A percentile compares a stretch with the other conserved stretches of the same genome.
These are phyloP conservation scores for Garra rufa DNA, from an alignment of 2,113 vertebrate genomes.

Conservation along the genomic window DNA sequence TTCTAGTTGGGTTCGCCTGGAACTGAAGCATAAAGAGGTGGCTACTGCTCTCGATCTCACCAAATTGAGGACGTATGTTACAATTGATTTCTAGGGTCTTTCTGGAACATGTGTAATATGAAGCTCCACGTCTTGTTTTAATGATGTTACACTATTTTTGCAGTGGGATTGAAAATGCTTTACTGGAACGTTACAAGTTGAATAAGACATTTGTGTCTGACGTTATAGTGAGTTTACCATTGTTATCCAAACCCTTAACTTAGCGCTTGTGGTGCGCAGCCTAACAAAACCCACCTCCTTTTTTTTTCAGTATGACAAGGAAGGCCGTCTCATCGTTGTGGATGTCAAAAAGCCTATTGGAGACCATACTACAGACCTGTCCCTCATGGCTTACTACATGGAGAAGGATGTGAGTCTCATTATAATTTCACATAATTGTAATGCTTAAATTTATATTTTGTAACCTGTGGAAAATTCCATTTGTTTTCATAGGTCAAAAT, in stretches of 20 bases:
- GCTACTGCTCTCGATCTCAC: rapidly evolving
- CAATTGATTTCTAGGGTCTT: not conserved
- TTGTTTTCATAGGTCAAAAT: constrained; percentile 80
- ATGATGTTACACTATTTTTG: not conserved
- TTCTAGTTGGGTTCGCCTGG: constrained; percentile 74
- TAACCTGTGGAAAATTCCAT: not conserved
- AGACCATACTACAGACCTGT: constrained; percentile 70
- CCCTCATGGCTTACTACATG: constrained; percentile 88
- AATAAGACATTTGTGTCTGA: constrained; percentile 59
- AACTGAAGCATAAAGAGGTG: constrained; percentile 68
- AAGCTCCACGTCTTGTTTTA: not conserved
- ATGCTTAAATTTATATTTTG: not conserved
- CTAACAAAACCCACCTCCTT: not conserved
- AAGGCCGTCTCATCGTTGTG: constrained; percentile 73
- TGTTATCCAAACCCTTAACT: not conserved
- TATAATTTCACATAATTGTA: not conserved
- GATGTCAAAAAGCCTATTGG: constrained; percentile 79
- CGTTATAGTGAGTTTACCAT: constrained; percentile 71
- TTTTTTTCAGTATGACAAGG: constrained; percentile 79
- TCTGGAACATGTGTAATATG: not conserved
- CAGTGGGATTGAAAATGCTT: constrained; percentile 72
- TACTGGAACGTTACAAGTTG: constrained; percentile 78
- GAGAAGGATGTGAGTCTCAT: constrained; percentile 88
- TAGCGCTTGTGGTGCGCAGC: not conserved
- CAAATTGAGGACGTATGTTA: constrained; percentile 61